Evolutionary conservation across 2,113 vertebrate species (phyloP).

Genomic region (Pitta sordida): DNA sequence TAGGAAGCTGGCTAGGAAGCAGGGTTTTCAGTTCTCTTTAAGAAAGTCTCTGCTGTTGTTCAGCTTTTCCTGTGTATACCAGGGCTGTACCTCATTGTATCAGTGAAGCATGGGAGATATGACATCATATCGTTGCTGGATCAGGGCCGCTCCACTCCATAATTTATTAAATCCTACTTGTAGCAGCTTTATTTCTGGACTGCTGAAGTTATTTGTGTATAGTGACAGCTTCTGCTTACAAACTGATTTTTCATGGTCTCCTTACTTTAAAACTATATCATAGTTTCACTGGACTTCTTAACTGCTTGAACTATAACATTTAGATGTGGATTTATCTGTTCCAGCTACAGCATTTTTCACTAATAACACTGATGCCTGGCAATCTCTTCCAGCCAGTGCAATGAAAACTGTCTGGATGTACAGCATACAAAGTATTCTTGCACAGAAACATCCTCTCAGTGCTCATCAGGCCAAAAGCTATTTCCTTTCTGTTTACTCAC

Average conservation of each 20-base stretch:
- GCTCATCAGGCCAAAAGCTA: constrained; percentile 36
- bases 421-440: constrained; percentile 42
- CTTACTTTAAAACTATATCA: not conserved
- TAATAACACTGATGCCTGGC: not conserved
- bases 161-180: not conserved
- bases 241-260: not conserved
- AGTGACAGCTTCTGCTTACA: not conserved
- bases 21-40: not conserved
- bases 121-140: not conserved
- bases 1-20: not conserved
- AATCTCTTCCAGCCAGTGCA: constrained; percentile 15
- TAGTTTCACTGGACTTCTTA: not conserved
- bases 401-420: constrained; percentile 34
- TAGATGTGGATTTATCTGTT: constrained; percentile 8
- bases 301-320: not conserved
- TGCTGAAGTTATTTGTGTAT: not conserved
- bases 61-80: not conserved
- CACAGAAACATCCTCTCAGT: constrained; percentile 30
- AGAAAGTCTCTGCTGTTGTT: not conserved
- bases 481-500: constrained; percentile 48
- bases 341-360: constrained; percentile 24
- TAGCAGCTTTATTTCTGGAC: not conserved
- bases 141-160: not conserved
- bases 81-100: not conserved
- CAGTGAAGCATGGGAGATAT: not conserved